Evolutionary conservation across 2,888 invertebrate genomes (phyloP).

Genomic region (Calameuta pallipes): DNA sequence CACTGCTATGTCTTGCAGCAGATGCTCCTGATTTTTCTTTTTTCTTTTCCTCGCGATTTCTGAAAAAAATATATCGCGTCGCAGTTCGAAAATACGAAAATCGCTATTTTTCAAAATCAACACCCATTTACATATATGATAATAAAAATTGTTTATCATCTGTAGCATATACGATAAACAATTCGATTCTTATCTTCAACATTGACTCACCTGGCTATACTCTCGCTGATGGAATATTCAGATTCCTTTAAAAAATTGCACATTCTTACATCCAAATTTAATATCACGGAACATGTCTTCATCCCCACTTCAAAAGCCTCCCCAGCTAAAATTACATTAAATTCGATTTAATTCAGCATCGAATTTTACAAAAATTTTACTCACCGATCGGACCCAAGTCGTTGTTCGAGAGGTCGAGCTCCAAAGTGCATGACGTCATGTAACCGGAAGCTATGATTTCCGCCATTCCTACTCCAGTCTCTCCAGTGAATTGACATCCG

Average conservation of each 20-base stretch:
- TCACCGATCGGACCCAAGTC: constrained; percentile 49
- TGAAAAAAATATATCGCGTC: neutral
- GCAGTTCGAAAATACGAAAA: neutral
- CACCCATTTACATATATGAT: neutral
- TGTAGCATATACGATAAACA: neutral
- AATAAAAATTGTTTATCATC: neutral
- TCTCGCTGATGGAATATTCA: constrained; percentile 47
- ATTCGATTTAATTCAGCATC: neutral
- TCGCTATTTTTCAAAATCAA: neutral
- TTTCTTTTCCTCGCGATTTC: neutral
- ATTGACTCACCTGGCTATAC: constrained; percentile 41
- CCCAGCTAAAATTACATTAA: constrained; percentile 42
- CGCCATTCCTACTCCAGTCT: constrained; percentile 44
- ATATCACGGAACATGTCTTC: constrained; percentile 36
- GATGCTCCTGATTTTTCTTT: neutral
- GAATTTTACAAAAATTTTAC: neutral
- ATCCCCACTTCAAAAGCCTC: constrained; percentile 44
- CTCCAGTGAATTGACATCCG: constrained; percentile 47
- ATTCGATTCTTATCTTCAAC: neutral
- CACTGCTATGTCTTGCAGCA: neutral
- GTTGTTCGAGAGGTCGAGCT: constrained; percentile 55
- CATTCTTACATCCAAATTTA: constrained; percentile 51
- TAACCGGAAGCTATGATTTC: constrained; percentile 46
- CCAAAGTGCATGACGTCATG: constrained; percentile 32
- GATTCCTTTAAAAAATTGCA: constrained; percentile 55